Conservation (phyloP, 2,888 invertebrate species). For the Scrobipalpa costella region DNA sequence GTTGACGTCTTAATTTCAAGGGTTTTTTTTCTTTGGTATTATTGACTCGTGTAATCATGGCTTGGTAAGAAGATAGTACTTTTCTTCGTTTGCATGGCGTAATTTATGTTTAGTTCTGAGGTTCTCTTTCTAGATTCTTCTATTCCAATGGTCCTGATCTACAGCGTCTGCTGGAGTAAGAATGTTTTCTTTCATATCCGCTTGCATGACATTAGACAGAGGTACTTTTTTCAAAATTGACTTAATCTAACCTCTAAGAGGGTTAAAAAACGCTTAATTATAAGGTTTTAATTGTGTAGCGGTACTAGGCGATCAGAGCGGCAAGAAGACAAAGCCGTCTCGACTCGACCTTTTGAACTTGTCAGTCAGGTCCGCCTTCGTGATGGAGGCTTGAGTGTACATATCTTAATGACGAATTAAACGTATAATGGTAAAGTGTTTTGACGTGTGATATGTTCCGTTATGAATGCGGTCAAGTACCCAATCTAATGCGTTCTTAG, state of each 20-base stretch:
- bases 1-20: slow-evolving; percentile 19
- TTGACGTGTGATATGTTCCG: slow-evolving; percentile 20
- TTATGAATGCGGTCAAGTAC: slow-evolving; percentile 9
- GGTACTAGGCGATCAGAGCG: slow-evolving; percentile 29
- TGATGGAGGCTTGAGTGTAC: slow-evolving; percentile 21
- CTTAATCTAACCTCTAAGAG: not conserved
- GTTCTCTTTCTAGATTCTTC: no score
- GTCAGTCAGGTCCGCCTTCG: slow-evolving; percentile 27
- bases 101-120: no score
- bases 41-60: not conserved
- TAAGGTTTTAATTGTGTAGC: slow-evolving; percentile 29
- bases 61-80: no score
- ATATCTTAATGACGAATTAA: slow-evolving; percentile 24
- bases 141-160: no score
- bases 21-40: not conserved
- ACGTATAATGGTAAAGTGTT: slow-evolving; percentile 17
- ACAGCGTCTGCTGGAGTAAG: no score
- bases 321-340: slow-evolving; percentile 28
- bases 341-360: slow-evolving; percentile 28
- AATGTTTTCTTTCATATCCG: no score
- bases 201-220: no score
- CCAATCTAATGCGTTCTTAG: not conserved
- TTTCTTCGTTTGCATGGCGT: no score
- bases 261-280: slow-evolving; percentile 27
- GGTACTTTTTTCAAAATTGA: slow-evolving; percentile 7